Percentiles rank a stretch among this genome's conserved stretches.
Evolutionary conservation across 2,797 vertebrate genomes (phyloP).

Genomic region (Dendrocincla tyrannina): DNA sequence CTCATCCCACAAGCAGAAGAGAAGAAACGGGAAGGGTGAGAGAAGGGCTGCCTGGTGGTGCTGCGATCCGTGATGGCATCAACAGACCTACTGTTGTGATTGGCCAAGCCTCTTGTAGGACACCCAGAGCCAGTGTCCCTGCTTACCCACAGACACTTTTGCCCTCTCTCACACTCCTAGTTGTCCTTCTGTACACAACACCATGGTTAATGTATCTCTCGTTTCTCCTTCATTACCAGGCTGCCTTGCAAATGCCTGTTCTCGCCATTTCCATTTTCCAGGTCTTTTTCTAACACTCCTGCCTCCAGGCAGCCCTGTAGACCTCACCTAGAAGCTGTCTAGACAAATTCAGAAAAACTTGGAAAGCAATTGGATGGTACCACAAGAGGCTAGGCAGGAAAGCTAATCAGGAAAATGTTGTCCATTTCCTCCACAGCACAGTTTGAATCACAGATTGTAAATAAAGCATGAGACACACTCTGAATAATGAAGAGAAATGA

Average conservation of each 20-base stretch:
- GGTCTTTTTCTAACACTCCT: neutral
- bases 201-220: neutral
- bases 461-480: neutral
- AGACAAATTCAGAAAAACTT: constrained; percentile 30
- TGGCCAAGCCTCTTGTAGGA: rapidly evolving
- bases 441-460: constrained; percentile 4
- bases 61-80: rapidly evolving
- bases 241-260: neutral
- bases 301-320: neutral
- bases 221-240: neutral
- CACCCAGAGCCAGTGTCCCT: neutral
- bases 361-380: neutral
- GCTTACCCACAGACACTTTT: neutral
- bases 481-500: constrained; percentile 45
- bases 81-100: neutral
- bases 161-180: neutral
- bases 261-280: neutral
- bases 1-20: neutral
- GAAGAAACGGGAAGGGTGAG: neutral
- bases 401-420: constrained; percentile 47
- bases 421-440: constrained; percentile 29
- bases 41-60: rapidly evolving
- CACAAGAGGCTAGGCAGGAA: constrained; percentile 7
- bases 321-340: constrained; percentile 16
- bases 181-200: neutral